Evolutionary conservation across 2,797 vertebrate species (phyloP).

Genomic region (Triplophysa yarkandensis): DNA sequence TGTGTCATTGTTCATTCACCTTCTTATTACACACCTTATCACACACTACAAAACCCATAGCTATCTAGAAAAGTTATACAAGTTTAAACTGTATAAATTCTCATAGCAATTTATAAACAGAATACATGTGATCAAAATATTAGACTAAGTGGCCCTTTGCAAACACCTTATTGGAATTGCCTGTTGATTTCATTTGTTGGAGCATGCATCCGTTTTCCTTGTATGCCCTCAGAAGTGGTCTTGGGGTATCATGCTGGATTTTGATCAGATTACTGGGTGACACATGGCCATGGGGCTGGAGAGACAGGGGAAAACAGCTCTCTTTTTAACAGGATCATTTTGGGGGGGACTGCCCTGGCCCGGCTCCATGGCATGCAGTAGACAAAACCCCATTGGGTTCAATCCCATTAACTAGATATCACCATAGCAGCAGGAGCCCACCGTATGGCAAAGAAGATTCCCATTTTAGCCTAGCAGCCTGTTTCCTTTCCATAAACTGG

Average conservation of each 20-base stretch:
- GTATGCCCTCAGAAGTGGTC: conserved; percentile 28
- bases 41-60: too few species aligned
- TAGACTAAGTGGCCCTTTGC: neutral
- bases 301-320: conserved; percentile 3
- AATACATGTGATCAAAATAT: neutral
- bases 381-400: conserved; percentile 54
- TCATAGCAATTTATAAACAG: neutral
- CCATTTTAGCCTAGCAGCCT: conserved; percentile 53
- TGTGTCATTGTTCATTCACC: too few species aligned
- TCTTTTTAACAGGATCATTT: conserved; percentile 47
- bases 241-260: conserved; percentile 38
- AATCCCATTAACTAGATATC: conserved; percentile 63
- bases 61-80: too few species aligned
- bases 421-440: conserved; percentile 54
- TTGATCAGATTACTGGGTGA: conserved; percentile 44
- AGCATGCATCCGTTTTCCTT: conserved; percentile 14
- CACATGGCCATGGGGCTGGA: conserved; percentile 14
- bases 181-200: neutral
- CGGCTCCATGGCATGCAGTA: conserved; percentile 38
- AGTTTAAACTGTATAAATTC: too few species aligned
- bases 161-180: neutral
- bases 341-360: conserved; percentile 15
- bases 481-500: conserved; percentile 58
- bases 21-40: too few species aligned
- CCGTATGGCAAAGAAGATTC: conserved; percentile 53